A percentile compares a stretch with the other conserved stretches of the same genome.
These are phyloP conservation scores for Noctilio leporinus DNA, from an alignment of 2,113 vertebrate genomes.

Conservation along the genomic window DNA sequence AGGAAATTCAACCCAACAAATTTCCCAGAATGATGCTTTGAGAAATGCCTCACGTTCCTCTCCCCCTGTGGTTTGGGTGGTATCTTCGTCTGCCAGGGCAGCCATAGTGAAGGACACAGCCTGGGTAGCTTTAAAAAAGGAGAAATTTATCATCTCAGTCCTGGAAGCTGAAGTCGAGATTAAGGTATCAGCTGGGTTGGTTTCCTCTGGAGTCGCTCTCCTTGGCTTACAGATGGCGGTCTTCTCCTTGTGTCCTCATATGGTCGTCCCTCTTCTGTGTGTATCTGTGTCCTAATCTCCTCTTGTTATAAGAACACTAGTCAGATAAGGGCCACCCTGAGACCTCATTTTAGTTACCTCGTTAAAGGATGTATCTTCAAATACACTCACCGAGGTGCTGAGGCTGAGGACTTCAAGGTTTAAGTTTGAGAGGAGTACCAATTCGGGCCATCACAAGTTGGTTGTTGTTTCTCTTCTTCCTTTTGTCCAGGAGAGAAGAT, in stretches of 20 bases:
- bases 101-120: not conserved
- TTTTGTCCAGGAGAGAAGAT: constrained; percentile 93
- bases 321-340: not conserved
- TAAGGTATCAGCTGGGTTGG: not conserved
- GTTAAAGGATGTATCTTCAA: not conserved
- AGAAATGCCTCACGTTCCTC: not conserved
- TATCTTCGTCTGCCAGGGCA: not conserved
- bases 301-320: not conserved
- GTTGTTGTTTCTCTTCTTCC: not conserved
- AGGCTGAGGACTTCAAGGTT: not conserved
- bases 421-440: not conserved
- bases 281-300: not conserved
- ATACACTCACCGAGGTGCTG: not conserved
- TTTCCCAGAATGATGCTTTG: not conserved
- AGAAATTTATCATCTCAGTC: not conserved
- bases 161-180: not conserved
- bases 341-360: not conserved
- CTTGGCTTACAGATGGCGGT: not conserved
- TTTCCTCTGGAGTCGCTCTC: not conserved
- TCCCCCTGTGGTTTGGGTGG: not conserved
- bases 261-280: not conserved
- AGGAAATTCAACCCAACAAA: not conserved
- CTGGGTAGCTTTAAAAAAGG: not conserved
- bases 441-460: not conserved
- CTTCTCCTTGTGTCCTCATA: not conserved